Conservation (phyloP, 1,140 invertebrate genomes). For the Lasaia peninsularis region DNA sequence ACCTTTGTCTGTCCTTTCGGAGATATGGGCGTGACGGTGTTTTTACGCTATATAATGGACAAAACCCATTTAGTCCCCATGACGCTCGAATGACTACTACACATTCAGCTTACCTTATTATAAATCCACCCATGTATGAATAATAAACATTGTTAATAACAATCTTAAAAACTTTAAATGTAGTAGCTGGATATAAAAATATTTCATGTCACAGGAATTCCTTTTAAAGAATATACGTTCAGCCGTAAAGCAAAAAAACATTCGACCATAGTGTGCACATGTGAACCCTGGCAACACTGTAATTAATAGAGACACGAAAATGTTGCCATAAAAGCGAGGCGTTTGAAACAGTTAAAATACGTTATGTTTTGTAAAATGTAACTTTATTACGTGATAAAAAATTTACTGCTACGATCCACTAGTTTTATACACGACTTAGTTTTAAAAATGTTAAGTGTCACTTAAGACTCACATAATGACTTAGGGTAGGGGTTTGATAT, state of each 20-base stretch:
- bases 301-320: constrained; percentile 16
- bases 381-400: constrained; percentile 8
- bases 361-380: constrained; percentile 9
- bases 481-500: no score
- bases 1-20: no score
- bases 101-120: no score
- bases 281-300: constrained; percentile 16
- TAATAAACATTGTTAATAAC: no score
- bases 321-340: constrained; percentile 17
- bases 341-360: constrained; percentile 12
- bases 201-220: not conserved
- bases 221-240: not conserved
- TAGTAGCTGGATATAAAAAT: not conserved
- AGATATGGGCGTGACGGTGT: no score
- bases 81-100: no score
- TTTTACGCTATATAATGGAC: no score
- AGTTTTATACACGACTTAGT: not conserved
- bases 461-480: not conserved
- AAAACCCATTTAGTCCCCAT: no score
- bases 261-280: constrained; percentile 12
- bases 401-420: not conserved
- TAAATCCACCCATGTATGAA: no score
- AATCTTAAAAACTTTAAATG: not conserved
- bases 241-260: constrained; percentile 12
- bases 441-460: not conserved